phyloP scores from a whole-genome alignment of 1,140 invertebrate genomes.

The Leptestheria dahalacensis region DNA sequence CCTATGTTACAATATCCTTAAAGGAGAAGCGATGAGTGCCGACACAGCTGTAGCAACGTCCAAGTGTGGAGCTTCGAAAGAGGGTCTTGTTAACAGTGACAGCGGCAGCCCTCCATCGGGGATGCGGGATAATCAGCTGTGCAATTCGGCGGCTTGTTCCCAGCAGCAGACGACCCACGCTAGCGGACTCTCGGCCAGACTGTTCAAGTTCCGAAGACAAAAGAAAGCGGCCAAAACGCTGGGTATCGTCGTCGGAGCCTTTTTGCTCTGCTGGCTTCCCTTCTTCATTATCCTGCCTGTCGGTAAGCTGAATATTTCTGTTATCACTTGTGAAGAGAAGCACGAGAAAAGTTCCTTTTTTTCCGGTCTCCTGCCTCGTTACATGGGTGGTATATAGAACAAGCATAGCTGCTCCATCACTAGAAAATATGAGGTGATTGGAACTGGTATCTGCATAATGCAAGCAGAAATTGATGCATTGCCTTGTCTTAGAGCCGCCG shows the following conservation, averaged over 20 bases:
- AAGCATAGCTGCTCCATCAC: no score
- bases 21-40: no score
- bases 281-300: conserved; percentile 49
- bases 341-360: no score
- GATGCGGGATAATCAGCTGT: neutral
- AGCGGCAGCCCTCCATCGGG: neutral
- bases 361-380: no score
- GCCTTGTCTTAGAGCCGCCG: neutral
- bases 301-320: conserved; percentile 29
- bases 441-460: neutral
- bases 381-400: no score
- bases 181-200: conserved; percentile 24
- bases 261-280: conserved; percentile 55
- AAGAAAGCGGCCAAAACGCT: conserved; percentile 91
- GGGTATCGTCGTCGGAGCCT: conserved; percentile 56
- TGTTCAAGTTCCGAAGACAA: conserved; percentile 80
- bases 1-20: no score
- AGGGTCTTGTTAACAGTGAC: neutral
- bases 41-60: neutral
- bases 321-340: neutral
- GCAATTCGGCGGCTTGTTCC: neutral
- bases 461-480: neutral
- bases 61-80: neutral
- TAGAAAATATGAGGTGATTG: no score
- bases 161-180: neutral